Evolutionary conservation across 2,888 invertebrate species (phyloP), one percentile per base, ranked within the genome.

Genomic region (Merodon equestris): DNA sequence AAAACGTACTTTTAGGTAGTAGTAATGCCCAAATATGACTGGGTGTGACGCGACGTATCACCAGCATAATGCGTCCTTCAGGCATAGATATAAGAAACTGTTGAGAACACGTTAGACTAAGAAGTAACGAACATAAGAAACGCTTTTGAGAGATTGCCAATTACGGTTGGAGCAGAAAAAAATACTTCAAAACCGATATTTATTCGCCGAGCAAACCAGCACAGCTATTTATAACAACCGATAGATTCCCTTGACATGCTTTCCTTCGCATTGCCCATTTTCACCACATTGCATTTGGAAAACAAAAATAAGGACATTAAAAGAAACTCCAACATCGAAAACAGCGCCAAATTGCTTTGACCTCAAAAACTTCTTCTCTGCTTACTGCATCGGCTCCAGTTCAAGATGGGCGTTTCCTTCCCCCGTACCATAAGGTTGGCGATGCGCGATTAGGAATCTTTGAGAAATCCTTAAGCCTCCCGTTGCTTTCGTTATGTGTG

Each of bases 181-280:
- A 2, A 27, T 27, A 27, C 27, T 27, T 27, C 48, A 44, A 56
- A 61, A 40, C n/a, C 18, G 36, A 51, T 47, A 75, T 38, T 57
- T 63, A 68, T 73, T 48, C 64, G 34, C 17, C 44, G 68, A 54
- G 74, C 74, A 74, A 79, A 79, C 73, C 68, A 63, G 63, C 56
- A 45, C 56, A 74, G 40, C 40, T 64, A 70, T 70, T 58, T 68
- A 73, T 58, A 15, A 47, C 45, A 68, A 68, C 68, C 47, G 61
- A 68, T 64, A 51, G 60, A 64, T 79, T 70, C 68, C 74, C 79
- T 79, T 79, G 79, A 79, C 79, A 79, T 79, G 60, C 67, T 79
- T 47, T 58, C 54, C 56, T 51, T 60, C 56, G 27, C 18, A 18
- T 50, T 19, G n/a, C 44, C 18, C 51, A 14, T 15, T 70, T 45